Percentiles rank a stretch among this genome's conserved stretches.
These are phyloP conservation scores for Acholoe squamosa DNA, from an alignment of 2,888 invertebrate genomes.

Conservation along the genomic window DNA sequence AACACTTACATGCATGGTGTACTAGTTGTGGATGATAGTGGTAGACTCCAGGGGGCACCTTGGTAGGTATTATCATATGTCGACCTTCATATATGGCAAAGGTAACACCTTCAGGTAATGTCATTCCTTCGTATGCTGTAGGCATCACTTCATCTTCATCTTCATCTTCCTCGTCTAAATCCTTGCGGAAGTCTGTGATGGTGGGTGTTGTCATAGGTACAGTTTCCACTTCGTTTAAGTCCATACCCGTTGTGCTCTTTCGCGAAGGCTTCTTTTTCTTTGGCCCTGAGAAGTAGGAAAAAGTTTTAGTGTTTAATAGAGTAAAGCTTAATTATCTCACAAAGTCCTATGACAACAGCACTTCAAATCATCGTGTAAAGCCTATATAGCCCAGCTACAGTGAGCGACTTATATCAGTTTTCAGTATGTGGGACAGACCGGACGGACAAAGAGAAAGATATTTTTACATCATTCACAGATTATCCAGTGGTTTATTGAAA, in stretches of 20 bases:
- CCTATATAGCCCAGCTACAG: too few relatives aligned
- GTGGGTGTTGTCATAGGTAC: neutral
- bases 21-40: neutral
- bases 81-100: neutral
- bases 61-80: neutral
- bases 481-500: too few relatives aligned
- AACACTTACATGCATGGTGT: neutral
- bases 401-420: too few relatives aligned
- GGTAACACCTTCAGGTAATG: neutral
- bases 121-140: neutral
- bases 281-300: neutral
- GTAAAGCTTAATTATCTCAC: too few relatives aligned
- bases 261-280: neutral
- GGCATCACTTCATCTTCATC: neutral
- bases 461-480: too few relatives aligned
- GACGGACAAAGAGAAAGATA: too few relatives aligned
- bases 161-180: neutral
- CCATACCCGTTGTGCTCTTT: neutral
- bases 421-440: too few relatives aligned
- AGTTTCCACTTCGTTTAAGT: slow-evolving; percentile 9
- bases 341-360: too few relatives aligned
- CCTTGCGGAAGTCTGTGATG: neutral
- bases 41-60: neutral
- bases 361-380: too few relatives aligned
- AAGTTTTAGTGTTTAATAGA: too few relatives aligned